phyloP scores from a whole-genome alignment of 2,888 invertebrate genomes.

The Heliconius ethilla region DNA sequence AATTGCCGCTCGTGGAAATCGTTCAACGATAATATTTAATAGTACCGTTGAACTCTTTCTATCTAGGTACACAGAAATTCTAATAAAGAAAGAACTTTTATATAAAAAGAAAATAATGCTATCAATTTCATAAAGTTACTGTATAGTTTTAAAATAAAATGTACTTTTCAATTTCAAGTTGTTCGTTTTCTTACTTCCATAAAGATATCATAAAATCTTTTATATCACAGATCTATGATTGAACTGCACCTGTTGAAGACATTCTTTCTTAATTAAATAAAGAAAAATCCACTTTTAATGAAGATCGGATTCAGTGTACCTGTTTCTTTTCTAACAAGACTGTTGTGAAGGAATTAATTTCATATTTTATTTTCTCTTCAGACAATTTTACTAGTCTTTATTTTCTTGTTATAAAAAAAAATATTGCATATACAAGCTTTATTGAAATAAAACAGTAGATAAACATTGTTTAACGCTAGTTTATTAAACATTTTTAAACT shows the following conservation, averaged over 20 bases:
- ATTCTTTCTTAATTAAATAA: conserved; percentile 28
- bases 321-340: neutral
- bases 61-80: neutral
- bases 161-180: conserved; percentile 27
- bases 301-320: conserved; percentile 11
- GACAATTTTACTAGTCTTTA: neutral
- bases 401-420: neutral
- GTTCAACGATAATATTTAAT: neutral
- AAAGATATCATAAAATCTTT: conserved; percentile 35
- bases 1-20: neutral
- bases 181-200: conserved; percentile 18
- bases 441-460: neutral
- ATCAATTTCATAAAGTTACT: conserved; percentile 37
- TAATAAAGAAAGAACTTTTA: neutral
- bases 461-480: too few species aligned
- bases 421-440: neutral
- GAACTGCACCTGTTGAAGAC: conserved; percentile 33
- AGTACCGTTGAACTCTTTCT: neutral
- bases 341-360: neutral
- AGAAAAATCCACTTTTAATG: conserved; percentile 28
- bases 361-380: neutral
- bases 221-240: conserved; percentile 26
- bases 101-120: conserved; percentile 28
- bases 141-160: conserved; percentile 20
- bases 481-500: neutral